These are phyloP conservation scores for Ibycter americanus DNA, from an alignment of 2,797 vertebrate species.

Conservation along the genomic window DNA sequence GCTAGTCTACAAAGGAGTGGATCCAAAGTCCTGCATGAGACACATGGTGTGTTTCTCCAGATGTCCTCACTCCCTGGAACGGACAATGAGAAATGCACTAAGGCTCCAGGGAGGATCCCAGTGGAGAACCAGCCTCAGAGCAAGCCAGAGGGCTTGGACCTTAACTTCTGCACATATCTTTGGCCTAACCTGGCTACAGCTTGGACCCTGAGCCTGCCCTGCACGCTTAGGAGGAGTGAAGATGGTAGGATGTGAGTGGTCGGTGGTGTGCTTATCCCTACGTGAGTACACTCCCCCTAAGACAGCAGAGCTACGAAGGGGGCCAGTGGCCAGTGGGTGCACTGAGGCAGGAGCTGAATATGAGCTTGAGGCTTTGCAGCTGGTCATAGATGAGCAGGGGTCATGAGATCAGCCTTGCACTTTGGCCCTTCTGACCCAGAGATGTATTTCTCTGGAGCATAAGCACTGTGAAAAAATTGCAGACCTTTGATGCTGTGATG, in stretches of 20 bases:
- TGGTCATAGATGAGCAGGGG: accelerated
- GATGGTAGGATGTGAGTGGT: neutral
- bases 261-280: neutral
- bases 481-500: neutral
- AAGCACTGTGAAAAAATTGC: neutral
- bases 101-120: neutral
- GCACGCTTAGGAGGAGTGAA: neutral
- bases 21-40: neutral
- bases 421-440: neutral
- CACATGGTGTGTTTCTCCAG: accelerated
- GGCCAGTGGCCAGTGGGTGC: neutral
- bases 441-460: neutral
- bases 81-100: neutral
- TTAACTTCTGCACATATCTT: neutral
- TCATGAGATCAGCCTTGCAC: neutral
- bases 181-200: neutral
- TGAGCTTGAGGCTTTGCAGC: neutral
- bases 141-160: neutral
- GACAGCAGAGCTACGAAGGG: neutral
- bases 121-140: neutral
- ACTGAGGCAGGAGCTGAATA: neutral
- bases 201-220: neutral
- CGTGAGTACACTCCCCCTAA: neutral
- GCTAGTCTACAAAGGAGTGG: neutral
- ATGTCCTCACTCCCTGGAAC: neutral